A percentile compares a stretch with the other conserved stretches of the same genome.
phyloP scores from a whole-genome alignment of 2,113 vertebrate genomes.

The Pelvicachromis taeniatus region DNA sequence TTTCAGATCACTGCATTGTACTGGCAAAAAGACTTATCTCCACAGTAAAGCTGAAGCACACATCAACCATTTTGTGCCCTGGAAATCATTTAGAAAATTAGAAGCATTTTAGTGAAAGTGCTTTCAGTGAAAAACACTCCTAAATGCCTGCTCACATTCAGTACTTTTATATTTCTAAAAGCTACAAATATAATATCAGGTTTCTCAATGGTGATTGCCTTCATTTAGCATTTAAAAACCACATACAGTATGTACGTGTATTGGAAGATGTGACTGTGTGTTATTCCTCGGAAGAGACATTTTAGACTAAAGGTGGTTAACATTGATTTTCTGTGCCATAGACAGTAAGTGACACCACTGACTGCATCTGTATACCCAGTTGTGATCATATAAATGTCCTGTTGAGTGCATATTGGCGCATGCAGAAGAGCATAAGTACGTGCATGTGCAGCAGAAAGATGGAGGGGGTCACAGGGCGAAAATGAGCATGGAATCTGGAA shows the following conservation, averaged over 20 bases:
- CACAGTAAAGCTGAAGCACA: constrained; percentile 1
- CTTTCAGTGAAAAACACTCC: background rate
- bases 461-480: constrained; percentile 46
- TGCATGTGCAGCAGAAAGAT: background rate
- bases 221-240: constrained; percentile 36
- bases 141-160: background rate
- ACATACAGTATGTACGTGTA: background rate
- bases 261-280: background rate
- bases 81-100: constrained; percentile 17
- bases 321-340: constrained; percentile 19
- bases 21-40: background rate
- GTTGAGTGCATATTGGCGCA: background rate
- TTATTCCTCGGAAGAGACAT: background rate
- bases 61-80: background rate
- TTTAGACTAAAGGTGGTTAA: background rate
- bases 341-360: background rate
- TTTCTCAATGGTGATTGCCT: background rate
- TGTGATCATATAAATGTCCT: background rate
- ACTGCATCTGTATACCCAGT: background rate
- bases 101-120: background rate
- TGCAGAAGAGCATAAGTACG: constrained; percentile 7
- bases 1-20: constrained; percentile 17
- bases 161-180: background rate
- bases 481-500: constrained; percentile 40
- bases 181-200: background rate